phyloP scores from a whole-genome alignment of 2,888 invertebrate species.

The Phyllotreta cruciferae region DNA sequence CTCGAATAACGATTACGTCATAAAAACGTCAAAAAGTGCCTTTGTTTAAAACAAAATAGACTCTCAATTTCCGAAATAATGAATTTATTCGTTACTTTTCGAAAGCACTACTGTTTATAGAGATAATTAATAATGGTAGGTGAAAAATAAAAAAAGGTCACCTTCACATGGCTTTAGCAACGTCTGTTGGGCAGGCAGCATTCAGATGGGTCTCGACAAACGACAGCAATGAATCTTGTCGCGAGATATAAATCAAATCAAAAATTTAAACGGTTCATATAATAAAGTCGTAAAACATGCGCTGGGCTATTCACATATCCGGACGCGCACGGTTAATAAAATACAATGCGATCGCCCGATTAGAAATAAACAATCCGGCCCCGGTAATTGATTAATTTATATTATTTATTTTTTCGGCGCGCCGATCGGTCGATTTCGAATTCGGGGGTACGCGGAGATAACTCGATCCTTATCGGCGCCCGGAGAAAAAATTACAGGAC shows the following conservation, averaged over 20 bases:
- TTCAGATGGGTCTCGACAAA: slow-evolving; percentile 9
- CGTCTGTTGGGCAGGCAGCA: slow-evolving; percentile 1
- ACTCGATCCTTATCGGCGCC: no score
- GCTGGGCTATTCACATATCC: slow-evolving; percentile 10
- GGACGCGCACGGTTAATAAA: slow-evolving; percentile 12
- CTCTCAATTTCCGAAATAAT: no score
- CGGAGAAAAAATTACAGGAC: slow-evolving; percentile 34
- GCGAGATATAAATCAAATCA: slow-evolving; percentile 20
- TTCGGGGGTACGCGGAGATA: no score
- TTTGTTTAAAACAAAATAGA: no score
- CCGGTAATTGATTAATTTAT: neutral
- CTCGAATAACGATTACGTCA: no score
- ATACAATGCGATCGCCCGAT: slow-evolving; percentile 10
- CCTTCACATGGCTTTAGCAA: neutral
- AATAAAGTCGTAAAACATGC: slow-evolving; percentile 22
- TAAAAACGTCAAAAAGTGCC: no score
- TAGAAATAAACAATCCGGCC: neutral
- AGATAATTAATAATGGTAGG: no score
- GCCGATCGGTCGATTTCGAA: neutral
- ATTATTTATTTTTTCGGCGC: neutral
- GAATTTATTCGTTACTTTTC: no score
- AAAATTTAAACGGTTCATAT: slow-evolving; percentile 18
- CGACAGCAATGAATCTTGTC: slow-evolving; percentile 19
- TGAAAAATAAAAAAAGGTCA: no score
- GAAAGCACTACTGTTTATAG: no score